Conservation (phyloP, 2,113 vertebrate genomes). For the Rynchops niger region DNA sequence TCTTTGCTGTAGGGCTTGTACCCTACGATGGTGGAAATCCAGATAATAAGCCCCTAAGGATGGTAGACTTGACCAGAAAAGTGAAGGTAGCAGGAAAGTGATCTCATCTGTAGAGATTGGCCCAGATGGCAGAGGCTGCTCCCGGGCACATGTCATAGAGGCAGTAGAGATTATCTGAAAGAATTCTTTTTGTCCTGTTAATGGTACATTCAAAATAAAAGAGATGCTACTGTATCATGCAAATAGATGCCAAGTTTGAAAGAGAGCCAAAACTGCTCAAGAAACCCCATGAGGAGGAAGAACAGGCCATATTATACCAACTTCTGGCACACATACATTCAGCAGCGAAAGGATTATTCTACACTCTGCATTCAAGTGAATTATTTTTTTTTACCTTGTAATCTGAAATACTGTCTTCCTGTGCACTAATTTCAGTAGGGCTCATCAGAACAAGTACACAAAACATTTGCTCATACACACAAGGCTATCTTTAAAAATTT, state of each 20-base stretch:
- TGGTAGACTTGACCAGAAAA: not conserved
- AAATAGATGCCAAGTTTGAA: not conserved
- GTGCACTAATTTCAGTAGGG: not conserved
- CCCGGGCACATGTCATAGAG: not conserved
- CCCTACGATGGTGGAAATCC: not conserved
- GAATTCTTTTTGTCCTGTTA: not conserved
- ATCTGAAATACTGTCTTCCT: not conserved
- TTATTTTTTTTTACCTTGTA: not conserved
- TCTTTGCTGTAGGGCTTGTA: not conserved
- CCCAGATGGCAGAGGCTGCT: not conserved
- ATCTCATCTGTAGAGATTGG: rapidly evolving
- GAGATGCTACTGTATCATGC: not conserved
- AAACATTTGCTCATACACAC: not conserved
- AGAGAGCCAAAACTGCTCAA: not conserved
- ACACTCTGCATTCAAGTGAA: rapidly evolving
- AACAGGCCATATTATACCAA: not conserved
- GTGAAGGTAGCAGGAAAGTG: not conserved
- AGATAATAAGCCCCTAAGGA: not conserved
- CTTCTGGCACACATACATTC: not conserved
- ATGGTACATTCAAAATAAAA: not conserved
- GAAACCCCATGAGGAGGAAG: not conserved
- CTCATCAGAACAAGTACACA: not conserved
- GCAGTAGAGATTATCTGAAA: not conserved
- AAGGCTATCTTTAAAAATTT: not conserved
- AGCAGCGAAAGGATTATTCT: not conserved